Base-by-base conservation (phyloP, 2,888 invertebrate species). In the Chrysomela aeneicollis region DNA sequence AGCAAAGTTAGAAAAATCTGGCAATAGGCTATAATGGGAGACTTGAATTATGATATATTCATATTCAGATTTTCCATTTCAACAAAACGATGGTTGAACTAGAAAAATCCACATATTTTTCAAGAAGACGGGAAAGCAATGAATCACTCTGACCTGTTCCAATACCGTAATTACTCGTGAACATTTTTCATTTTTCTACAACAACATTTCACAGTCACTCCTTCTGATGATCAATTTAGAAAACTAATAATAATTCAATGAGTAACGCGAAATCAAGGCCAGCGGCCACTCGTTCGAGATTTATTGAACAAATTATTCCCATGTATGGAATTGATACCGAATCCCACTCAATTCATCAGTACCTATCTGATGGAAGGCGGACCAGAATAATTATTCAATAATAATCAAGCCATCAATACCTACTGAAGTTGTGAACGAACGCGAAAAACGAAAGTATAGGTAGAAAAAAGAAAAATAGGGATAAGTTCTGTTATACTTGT, bases 211-310 rank as follows among this genome's bases (percentile, higher is more conserved):
- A 26, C 26, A 26, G 35, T 35, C 35, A 35, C 35, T 35, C 35
- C 35, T 8, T 47, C 19, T 17, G 19, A 47, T 47, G 47, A 49
- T 2, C 22, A 49, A 49, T 49, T 49, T 21, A 26, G 42, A 42
- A 42, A 42, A 15, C n/a, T 15, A 42, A 42, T 21, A 17, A 49
- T 49, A 49, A 49, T 49, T 49, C 19, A 10, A 49, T 12, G 22
- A 19, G 22, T 19, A 49, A 21, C 22, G 22, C 15, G 49, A 49
- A 4, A 49, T 22, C 49, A 49, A 49, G 49, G 49, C n/a, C 49
- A 22, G 22, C 21, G 1, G 22, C 19, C 22, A 49, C 10, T 49
- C 12, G 49, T 22, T 42, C n/a, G 19, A 49, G n/a, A 49, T 49
- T 49, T 22, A 19, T 49, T 17, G 19, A 19, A 19, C 21, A 49